Evolutionary conservation across 2,888 invertebrate species (phyloP).

Genomic region (Argyresthia goedartella): DNA sequence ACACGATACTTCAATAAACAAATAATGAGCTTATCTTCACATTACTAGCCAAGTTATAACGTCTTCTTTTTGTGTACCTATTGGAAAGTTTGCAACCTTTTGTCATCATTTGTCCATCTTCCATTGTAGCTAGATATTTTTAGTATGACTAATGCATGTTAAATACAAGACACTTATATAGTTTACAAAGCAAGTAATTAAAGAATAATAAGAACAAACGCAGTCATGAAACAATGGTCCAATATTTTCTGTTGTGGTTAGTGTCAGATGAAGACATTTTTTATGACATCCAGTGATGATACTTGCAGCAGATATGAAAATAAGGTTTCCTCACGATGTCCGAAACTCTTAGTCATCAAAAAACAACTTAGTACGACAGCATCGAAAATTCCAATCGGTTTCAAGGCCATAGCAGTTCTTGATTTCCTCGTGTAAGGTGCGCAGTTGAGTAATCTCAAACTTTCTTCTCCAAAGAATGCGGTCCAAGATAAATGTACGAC

Average conservation of each 20-base stretch:
- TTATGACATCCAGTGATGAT: no score
- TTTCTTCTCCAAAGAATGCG: slow-evolving; percentile 16
- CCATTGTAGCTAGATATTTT: no score
- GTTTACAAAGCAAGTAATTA: no score
- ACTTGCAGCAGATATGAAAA: no score
- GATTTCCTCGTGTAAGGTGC: neutral
- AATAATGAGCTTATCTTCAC: neutral
- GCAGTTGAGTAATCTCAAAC: slow-evolving; percentile 18
- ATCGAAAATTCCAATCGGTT: slow-evolving; percentile 10
- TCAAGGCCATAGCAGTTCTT: slow-evolving; percentile 16
- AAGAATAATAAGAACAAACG: no score
- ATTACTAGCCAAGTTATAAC: neutral
- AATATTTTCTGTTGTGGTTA: no score
- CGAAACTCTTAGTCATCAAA: no score
- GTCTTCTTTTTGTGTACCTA: neutral
- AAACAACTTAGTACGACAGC: no score
- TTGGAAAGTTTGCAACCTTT: neutral
- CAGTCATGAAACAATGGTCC: no score
- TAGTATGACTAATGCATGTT: neutral
- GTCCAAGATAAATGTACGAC: neutral
- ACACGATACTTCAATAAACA: neutral
- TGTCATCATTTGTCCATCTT: neutral
- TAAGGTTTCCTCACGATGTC: no score
- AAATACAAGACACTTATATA: no score
- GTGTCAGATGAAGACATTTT: no score